Evolutionary conservation across 2,113 vertebrate species (phyloP).

Genomic region (Ammodytes dubius): DNA sequence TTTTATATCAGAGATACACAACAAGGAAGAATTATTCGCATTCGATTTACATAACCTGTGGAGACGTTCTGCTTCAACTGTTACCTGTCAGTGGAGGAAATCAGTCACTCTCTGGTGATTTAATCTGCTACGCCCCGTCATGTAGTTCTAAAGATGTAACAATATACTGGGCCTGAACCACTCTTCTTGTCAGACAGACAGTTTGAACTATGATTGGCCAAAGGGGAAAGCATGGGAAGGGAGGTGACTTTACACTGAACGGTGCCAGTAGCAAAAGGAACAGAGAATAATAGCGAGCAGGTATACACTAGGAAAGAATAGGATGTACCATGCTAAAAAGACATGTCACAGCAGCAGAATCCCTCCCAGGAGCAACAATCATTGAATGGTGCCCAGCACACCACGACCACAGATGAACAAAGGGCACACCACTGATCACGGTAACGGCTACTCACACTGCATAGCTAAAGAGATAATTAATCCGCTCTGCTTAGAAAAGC

Average conservation of each 20-base stretch:
- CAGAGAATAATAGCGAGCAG: constrained; percentile 29
- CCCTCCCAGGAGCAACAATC: constrained; percentile 65
- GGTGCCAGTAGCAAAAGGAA: constrained; percentile 27
- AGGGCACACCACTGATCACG: constrained; percentile 66
- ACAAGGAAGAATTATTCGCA: constrained; percentile 40
- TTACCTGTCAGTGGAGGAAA: constrained; percentile 55
- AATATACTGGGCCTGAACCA: constrained; percentile 33
- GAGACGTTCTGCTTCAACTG: constrained; percentile 56
- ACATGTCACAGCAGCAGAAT: constrained; percentile 42
- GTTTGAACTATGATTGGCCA: constrained; percentile 51
- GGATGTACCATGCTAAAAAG: constrained; percentile 37
- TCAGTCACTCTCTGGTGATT: constrained; percentile 61
- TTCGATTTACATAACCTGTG: constrained; percentile 57
- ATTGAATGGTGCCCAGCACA: constrained; percentile 63
- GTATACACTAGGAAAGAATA: constrained; percentile 29
- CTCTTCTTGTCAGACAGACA: constrained; percentile 58
- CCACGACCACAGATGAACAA: constrained; percentile 66
- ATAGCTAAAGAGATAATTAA: constrained; percentile 75
- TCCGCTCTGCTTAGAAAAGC: constrained; percentile 68
- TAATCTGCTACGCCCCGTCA: constrained; percentile 38
- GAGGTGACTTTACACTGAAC: constrained; percentile 40
- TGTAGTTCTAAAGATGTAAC: constrained; percentile 39
- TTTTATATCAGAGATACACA: constrained; percentile 48
- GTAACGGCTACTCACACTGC: constrained; percentile 65
- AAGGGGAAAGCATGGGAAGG: constrained; percentile 47